A percentile compares a stretch with the other conserved stretches of the same genome.
Evolutionary conservation across 2,888 invertebrate genomes (phyloP).

Genomic region (Chloromyia formosa): DNA sequence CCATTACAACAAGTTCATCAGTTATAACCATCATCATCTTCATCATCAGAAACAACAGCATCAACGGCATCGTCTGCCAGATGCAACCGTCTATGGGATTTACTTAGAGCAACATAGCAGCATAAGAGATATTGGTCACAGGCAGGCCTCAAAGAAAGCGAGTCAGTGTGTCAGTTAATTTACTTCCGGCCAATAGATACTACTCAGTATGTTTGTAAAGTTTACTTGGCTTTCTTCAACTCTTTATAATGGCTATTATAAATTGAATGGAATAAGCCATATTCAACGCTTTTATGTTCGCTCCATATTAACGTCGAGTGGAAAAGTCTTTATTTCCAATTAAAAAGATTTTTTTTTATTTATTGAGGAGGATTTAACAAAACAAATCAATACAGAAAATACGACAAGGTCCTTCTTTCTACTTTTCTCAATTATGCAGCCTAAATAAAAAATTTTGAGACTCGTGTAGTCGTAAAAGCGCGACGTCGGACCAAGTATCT

Average conservation of each 20-base stretch:
- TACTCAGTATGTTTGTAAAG: background rate
- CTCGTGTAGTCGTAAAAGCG: no score
- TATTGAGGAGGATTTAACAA: no score
- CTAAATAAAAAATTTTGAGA: no score
- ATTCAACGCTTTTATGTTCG: slow-evolving; percentile 32
- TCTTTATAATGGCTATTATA: slow-evolving; percentile 21
- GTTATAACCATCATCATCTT: slow-evolving; percentile 22
- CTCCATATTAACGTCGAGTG: background rate
- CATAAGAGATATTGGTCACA: slow-evolving; percentile 49
- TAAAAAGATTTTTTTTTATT: no score
- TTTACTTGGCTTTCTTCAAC: slow-evolving; percentile 36
- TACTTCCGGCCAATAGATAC: slow-evolving; percentile 55
- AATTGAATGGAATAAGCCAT: slow-evolving; percentile 21
- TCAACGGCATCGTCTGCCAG: background rate
- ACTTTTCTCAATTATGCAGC: no score
- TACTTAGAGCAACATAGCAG: slow-evolving; percentile 28
- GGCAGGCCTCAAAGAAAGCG: slow-evolving; percentile 62
- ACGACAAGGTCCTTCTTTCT: no score
- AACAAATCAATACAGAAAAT: no score
- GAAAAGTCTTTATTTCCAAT: background rate
- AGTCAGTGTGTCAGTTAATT: slow-evolving; percentile 65
- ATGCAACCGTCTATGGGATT: slow-evolving; percentile 30
- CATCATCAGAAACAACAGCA: slow-evolving; percentile 24
- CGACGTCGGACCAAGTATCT: no score
- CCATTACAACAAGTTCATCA: slow-evolving; percentile 35